Percentiles rank a stretch among this genome's conserved stretches.
These are phyloP conservation scores for Embiotoca jacksoni DNA, from an alignment of 2,113 vertebrate genomes.

Conservation along the genomic window DNA sequence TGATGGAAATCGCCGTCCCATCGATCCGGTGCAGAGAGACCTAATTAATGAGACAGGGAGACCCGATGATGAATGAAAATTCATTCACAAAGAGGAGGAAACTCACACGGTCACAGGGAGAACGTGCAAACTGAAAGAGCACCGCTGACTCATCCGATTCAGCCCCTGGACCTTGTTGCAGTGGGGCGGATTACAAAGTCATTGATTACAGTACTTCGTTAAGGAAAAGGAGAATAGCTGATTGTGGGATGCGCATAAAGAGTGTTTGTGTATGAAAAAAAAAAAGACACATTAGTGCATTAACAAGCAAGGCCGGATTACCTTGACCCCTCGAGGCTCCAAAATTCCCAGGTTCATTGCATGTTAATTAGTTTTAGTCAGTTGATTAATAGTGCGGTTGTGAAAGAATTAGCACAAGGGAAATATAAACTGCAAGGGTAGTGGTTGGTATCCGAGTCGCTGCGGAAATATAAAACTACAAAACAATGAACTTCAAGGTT, in stretches of 20 bases:
- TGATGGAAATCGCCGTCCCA: too few relatives aligned
- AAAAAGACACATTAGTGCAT: slow-evolving; percentile 14
- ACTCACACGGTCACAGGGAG: neutral
- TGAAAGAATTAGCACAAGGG: slow-evolving; percentile 22
- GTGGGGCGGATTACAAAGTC: slow-evolving; percentile 9
- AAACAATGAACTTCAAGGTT: too few relatives aligned
- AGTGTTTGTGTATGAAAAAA: neutral
- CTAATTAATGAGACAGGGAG: too few relatives aligned
- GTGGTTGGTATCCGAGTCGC: neutral
- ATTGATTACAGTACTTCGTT: slow-evolving; percentile 13
- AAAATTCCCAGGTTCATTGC: slow-evolving; percentile 32
- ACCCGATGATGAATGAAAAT: too few relatives aligned
- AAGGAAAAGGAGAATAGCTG: slow-evolving; percentile 20
- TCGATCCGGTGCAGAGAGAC: too few relatives aligned
- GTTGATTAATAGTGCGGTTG: slow-evolving; percentile 40
- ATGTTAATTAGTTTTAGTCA: slow-evolving; percentile 42
- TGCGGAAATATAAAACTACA: neutral
- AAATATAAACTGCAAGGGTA: neutral
- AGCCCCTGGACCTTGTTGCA: neutral
- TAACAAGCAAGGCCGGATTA: slow-evolving; percentile 35
- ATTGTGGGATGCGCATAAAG: slow-evolving; percentile 1
- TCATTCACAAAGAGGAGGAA: too few relatives aligned
- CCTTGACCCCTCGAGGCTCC: slow-evolving; percentile 17
- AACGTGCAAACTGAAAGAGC: neutral
- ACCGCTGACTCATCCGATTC: neutral